Evolutionary conservation across 1,140 invertebrate species (phyloP).

Genomic region (Sarcophaga bullata): DNA sequence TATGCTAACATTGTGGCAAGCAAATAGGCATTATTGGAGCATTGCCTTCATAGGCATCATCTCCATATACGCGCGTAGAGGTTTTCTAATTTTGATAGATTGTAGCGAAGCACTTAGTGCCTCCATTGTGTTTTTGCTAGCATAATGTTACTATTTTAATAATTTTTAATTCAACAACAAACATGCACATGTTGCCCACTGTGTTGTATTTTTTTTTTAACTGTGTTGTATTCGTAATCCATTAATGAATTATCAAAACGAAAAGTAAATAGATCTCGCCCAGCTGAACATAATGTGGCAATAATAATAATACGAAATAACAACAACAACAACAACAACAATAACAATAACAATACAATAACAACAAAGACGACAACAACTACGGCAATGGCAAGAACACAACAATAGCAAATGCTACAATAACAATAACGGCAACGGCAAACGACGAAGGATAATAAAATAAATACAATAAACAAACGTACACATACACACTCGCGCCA

Average conservation of each 20-base stretch:
- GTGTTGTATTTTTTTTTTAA: neutral
- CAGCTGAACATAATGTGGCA: slow-evolving; percentile 38
- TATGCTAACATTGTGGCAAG: too few relatives aligned
- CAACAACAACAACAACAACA: neutral
- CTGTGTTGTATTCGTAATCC: slow-evolving; percentile 42
- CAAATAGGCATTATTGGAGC: too few relatives aligned
- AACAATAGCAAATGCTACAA: slow-evolving; percentile 22
- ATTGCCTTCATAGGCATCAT: too few relatives aligned
- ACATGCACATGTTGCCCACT: neutral
- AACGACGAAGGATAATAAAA: slow-evolving; percentile 21
- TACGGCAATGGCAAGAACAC: neutral
- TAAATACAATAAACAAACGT: neutral
- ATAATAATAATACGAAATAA: neutral
- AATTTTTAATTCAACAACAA: too few relatives aligned
- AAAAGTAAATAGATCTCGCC: slow-evolving; percentile 46
- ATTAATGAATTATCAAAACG: slow-evolving; percentile 48
- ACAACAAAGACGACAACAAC: slow-evolving; percentile 1
- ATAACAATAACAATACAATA: slow-evolving; percentile 27
- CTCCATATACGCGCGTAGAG: too few relatives aligned
- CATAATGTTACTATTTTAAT: too few relatives aligned
- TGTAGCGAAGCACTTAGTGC: too few relatives aligned
- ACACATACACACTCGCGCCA: too few relatives aligned
- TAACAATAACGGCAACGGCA: neutral
- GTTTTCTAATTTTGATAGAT: too few relatives aligned
- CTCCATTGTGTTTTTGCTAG: too few relatives aligned